These are phyloP conservation scores for Crossaster papposus DNA, from an alignment of 53 echinoderm and acorn worm genomes.

Conservation along the genomic window DNA sequence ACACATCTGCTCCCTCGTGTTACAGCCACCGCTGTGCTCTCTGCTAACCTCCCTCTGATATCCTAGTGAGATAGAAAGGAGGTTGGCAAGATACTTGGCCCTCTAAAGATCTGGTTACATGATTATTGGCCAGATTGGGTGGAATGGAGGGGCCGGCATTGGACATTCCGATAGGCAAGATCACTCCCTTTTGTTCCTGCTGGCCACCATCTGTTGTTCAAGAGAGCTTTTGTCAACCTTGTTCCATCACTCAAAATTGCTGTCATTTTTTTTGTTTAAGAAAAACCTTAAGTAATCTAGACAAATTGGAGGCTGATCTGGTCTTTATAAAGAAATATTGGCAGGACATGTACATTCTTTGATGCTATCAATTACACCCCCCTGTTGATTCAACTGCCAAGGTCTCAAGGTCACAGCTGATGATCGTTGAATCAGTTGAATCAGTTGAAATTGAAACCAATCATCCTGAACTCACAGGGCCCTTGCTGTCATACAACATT, in stretches of 20 bases:
- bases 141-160: conserved; percentile 9
- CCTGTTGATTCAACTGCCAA: neutral
- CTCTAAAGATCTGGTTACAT: conserved; percentile 47
- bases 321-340: neutral
- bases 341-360: neutral
- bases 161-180: conserved; percentile 52
- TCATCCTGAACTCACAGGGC: neutral
- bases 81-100: neutral
- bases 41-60: neutral
- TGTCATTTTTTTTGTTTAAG: neutral
- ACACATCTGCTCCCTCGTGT: conserved; percentile 15
- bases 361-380: neutral
- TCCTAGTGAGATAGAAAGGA: conserved; percentile 6
- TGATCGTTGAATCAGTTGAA: neutral
- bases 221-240: conserved; percentile 2
- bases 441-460: neutral
- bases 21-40: neutral
- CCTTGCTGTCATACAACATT: neutral
- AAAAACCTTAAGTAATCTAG: neutral
- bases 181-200: conserved; percentile 1
- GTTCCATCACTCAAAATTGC: neutral
- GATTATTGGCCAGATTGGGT: conserved; percentile 29
- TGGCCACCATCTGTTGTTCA: conserved; percentile 31
- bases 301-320: neutral
- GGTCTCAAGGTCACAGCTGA: neutral